Conservation (phyloP, 2,797 vertebrate species). For the Amniataba percoides region DNA sequence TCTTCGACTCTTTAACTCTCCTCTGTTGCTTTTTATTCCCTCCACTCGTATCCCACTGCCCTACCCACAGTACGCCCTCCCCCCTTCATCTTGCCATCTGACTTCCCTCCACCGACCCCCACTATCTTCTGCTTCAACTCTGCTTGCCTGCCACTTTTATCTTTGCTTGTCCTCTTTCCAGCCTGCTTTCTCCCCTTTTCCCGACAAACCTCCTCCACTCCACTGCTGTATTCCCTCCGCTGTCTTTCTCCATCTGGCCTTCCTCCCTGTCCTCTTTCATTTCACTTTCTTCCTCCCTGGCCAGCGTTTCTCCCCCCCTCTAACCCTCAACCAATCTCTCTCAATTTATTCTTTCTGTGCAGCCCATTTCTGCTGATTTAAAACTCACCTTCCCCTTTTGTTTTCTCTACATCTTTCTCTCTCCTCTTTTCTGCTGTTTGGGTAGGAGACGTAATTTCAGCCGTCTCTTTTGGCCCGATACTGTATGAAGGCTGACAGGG, state of each 20-base stretch:
- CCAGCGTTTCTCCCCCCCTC: neutral
- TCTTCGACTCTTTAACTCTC: neutral
- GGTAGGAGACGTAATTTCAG: neutral
- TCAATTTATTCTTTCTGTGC: constrained; percentile 33
- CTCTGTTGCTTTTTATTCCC: constrained; percentile 1
- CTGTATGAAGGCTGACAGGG: neutral
- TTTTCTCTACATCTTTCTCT: neutral
- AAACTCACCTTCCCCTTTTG: neutral
- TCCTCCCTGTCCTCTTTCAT: constrained; percentile 10
- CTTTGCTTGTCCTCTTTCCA: neutral
- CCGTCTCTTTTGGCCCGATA: neutral
- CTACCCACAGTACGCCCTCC: constrained; percentile 9
- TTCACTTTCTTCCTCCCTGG: constrained; percentile 18
- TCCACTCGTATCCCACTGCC: constrained; percentile 5
- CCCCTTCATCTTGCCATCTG: constrained; percentile 45
- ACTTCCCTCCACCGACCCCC: neutral
- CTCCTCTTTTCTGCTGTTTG: neutral
- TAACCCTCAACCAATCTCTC: constrained; percentile 22
- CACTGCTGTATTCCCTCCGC: neutral
- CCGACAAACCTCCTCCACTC: neutral
- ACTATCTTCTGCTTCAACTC: neutral
- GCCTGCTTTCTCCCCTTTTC: constrained; percentile 1
- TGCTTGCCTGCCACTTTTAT: constrained; percentile 27
- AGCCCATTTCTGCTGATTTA: constrained; percentile 10
- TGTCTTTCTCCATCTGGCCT: neutral